Base-by-base conservation (phyloP, 53 echinoderm and acorn worm species). In the Hippasteria phrygiana region DNA sequence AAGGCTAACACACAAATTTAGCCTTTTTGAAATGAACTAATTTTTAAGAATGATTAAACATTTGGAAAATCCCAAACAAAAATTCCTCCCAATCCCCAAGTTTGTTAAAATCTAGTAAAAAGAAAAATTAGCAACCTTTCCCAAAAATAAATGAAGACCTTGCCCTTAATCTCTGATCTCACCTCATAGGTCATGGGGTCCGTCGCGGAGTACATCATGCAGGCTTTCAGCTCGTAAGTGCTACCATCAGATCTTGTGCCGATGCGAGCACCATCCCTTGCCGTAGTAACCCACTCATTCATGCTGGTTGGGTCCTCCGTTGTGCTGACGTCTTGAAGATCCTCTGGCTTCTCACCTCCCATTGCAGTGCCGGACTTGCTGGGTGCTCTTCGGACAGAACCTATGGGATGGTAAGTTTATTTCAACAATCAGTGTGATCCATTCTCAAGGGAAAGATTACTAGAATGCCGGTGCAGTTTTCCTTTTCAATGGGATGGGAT, bases 161-260 rank as follows among this genome's bases (percentile, higher is more conserved):
- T n/a, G n/a, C n/a, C n/a, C n/a, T n/a, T n/a, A n/a, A n/a, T n/a
- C n/a, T n/a, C n/a, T n/a, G n/a, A n/a, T n/a, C 87, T 76, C 72
- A 98, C 98, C 93, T 98, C 98, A 35, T 88, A 76, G 18, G 98
- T 93, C 46, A 98, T 90, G 12, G 98, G 98, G 43, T 98, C 98
- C 5, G 89, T 96, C n/a, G 98, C 98, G 3, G 91, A 88, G 85
- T 92, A 98, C 27, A 95, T 69, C 92, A 98, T 91, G 56, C 92
- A 96, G 14, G 92, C 77, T 38, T 79, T 92, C 4, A 93, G 93
- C 28, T 95, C 87, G 47, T 87, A 87, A n/a, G 51, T 27, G 53
- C 63, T 90, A 14, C 94, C 98, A 69, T 94, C 94, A 9, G 93
- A 69, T 87, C 88, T 93, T 39, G 95, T 98, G 54, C 93, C 94